A percentile compares a stretch with the other conserved stretches of the same genome.
Evolutionary conservation across 2,797 vertebrate species (phyloP).

Genomic region (Diplodus puntazzo): DNA sequence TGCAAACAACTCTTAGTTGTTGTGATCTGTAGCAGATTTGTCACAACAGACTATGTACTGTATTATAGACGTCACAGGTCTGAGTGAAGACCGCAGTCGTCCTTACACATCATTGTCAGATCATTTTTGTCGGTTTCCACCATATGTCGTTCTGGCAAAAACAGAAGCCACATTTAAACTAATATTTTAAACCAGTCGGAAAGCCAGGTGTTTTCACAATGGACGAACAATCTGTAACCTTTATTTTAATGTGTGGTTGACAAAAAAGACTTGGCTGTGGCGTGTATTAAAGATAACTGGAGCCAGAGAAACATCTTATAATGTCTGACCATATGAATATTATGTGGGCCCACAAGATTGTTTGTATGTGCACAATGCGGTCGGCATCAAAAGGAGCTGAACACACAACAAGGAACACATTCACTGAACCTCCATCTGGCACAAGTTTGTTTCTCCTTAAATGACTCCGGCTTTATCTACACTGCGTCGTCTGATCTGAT

Average conservation of each 20-base stretch:
- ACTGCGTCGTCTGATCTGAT: conserved; percentile 61
- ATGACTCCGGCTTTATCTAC: conserved; percentile 64
- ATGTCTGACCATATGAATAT: conserved; percentile 16
- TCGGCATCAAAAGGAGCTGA: conserved; percentile 56
- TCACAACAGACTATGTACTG: not conserved
- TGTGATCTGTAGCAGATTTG: conserved; percentile 20
- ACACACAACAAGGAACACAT: conserved; percentile 42
- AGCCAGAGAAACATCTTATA: conserved; percentile 27
- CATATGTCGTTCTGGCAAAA: conserved; percentile 10
- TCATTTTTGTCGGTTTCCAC: conserved; percentile 6
- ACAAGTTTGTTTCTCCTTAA: conserved; percentile 64
- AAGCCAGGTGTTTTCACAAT: not conserved
- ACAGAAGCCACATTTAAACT: conserved; percentile 20
- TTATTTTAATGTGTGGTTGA: conserved; percentile 31
- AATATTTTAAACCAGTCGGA: conserved; percentile 14
- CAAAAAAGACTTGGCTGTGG: conserved; percentile 34
- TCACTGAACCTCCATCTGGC: conserved; percentile 64
- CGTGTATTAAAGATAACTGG: conserved; percentile 38
- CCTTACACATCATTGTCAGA: conserved; percentile 14
- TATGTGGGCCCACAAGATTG: conserved; percentile 30
- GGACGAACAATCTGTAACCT: conserved; percentile 7
- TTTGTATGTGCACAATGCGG: conserved; percentile 47
- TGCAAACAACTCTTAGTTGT: conserved; percentile 15
- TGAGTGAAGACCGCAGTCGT: conserved; percentile 10
- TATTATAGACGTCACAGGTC: conserved; percentile 1